Evolutionary conservation across 1,140 invertebrate genomes (phyloP), one percentile per base, ranked within the genome.

Genomic region (Ceratosolen fusciceps): DNA sequence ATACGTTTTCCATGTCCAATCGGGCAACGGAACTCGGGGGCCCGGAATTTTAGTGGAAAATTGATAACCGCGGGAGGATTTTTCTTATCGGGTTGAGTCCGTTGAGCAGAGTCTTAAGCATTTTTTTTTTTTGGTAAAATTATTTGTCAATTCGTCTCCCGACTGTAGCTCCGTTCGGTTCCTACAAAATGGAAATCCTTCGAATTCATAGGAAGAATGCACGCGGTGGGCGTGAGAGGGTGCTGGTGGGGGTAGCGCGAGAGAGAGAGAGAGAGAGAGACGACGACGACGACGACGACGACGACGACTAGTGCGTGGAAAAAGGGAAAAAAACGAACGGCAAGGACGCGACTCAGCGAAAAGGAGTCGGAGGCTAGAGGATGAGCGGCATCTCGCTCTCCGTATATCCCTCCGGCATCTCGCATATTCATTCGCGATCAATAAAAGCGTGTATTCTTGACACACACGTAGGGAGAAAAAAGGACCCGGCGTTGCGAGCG

Each of bases 391-490:
- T 77, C n/a, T n/a, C 79, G 81, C 77, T 80, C 86, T 86, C 83
- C 83, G 82, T 83, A 84, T 84, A 85, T 87, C 85, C n/a, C n/a
- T 85, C 82, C 77, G 80, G 80, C 82, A 82, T 82, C 82, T 85
- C 84, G 84, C 75, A 80, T 81, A 86, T 86, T 86, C 84, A 83
- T 83, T 82, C 81, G 83, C 86, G 86, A 87, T 87, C 86, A 87
- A 87, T 87, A 80, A 75, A 71, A 87, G 84, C 83, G 84, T 86
- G 84, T 86, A 86, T 87, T 87, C 86, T 87, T 87, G 86, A 87
- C 83, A 85, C 86, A 87, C 86, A 84, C 34, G 29, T 12, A 60
- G 49, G 29, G 31, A 71, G 74, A 74, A 67, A 58, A 71, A 74
- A 67, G 80, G 49, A 26, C 67, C 24, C 26, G 43, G 29, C 47